Evolutionary conservation across 2,888 invertebrate genomes (phyloP).

Genomic region (Leucoma salicis): DNA sequence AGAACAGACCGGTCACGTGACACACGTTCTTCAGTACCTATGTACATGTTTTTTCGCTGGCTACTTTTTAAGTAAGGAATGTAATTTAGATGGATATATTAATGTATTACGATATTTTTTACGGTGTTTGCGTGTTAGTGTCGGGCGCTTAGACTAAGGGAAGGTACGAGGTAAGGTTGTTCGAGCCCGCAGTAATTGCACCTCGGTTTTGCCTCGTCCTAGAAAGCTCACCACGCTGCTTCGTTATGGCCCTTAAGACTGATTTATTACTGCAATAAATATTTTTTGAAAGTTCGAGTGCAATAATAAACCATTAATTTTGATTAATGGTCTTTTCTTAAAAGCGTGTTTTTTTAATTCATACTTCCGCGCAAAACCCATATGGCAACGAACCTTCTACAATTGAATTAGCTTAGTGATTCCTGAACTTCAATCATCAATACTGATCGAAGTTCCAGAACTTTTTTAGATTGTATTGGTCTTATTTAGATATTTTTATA

Average conservation of each 20-base stretch:
- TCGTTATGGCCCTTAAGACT: constrained; percentile 78
- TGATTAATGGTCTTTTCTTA: constrained; percentile 80
- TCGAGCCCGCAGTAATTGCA: constrained; percentile 44
- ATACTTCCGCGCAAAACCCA: constrained; percentile 45
- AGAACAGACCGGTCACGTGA: constrained; percentile 28
- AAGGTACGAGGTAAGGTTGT: constrained; percentile 9
- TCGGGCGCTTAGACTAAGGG: constrained; percentile 18
- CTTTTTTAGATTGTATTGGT: too few species aligned
- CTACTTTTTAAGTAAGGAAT: constrained; percentile 28
- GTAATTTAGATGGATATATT: constrained; percentile 33
- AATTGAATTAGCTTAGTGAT: constrained; percentile 69
- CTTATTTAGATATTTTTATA: too few species aligned
- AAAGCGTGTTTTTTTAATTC: constrained; percentile 70
- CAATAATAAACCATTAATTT: constrained; percentile 82
- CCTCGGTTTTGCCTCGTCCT: constrained; percentile 61
- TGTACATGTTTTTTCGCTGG: constrained; percentile 25
- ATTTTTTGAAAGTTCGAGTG: constrained; percentile 80
- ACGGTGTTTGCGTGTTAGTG: constrained; percentile 19
- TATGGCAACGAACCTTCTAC: constrained; percentile 54
- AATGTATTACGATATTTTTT: constrained; percentile 30
- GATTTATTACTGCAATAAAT: constrained; percentile 79
- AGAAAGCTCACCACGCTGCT: constrained; percentile 69
- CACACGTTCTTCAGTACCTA: constrained; percentile 10
- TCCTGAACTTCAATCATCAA: too few species aligned
- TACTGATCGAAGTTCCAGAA: too few species aligned